Base-by-base conservation (phyloP, 2,113 vertebrate species). In the Thalassarche chlororhynchos region DNA sequence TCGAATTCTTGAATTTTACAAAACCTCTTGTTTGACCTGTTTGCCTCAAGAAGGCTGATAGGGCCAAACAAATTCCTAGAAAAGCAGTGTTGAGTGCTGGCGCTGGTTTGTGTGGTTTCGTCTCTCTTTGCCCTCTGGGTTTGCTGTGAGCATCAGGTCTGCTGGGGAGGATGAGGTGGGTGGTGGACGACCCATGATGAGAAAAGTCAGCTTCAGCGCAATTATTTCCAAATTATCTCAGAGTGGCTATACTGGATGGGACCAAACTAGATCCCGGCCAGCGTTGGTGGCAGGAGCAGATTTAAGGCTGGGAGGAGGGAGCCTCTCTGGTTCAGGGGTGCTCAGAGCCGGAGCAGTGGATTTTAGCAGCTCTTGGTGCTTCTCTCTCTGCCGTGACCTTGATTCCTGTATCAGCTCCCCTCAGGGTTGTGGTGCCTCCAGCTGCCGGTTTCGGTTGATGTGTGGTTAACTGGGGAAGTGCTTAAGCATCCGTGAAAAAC, bases 231-330 rank as follows among this genome's bases (percentile, higher is more conserved):
- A 25, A 25, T 18, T 12, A 29, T 49, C 57, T 29, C n/a, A 0
- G 14, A 2, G 47, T 3, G 60, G 28, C 46, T 18, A 8, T 20
- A 12, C 31, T 28, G 51, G 74, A 3, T 23, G 55, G 26, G 10
- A 2, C 32, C 75, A 64, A 51, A 52, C 11, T 0, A 15, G 19
- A 31, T n/a, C 12, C 46, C 3, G 4, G 5, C 4, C 29, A 14
- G 28, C 29, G 49, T 0, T 54, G 40, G 40, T 52, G 51, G 5
- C 64, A 42, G 54, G 32, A 38, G 29, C 54, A 61, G 49, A 3
- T 60, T 70, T 38, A 8, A 52, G 55, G 42, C 57, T 42, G 55
- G 24, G 29, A 81, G 69, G 32, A 81, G 32, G 36, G 38, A 57
- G 1, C 36, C 15, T 36, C 14, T 46, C 15, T 49, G 42, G 6